Percentiles rank a stretch among this genome's conserved stretches.
These are phyloP conservation scores for Tipula unca DNA, from an alignment of 2,888 invertebrate species.

Conservation along the genomic window DNA sequence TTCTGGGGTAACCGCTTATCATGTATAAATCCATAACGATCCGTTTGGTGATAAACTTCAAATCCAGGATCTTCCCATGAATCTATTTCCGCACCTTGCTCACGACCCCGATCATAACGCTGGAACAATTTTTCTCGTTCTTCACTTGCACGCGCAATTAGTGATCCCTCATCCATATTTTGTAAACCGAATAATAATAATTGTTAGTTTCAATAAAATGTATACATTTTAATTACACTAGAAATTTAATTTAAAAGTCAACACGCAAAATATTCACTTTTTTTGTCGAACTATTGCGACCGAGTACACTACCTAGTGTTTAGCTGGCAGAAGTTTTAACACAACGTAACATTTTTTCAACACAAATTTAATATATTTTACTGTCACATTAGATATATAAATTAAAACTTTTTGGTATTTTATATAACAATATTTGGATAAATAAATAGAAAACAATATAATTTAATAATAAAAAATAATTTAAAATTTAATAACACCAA, in stretches of 20 bases:
- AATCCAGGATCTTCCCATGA: slow-evolving; percentile 94
- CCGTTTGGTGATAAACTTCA: slow-evolving; percentile 82
- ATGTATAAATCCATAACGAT: slow-evolving; percentile 91
- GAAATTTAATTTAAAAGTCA: background rate
- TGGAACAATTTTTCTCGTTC: slow-evolving; percentile 84
- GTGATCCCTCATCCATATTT: slow-evolving; percentile 53
- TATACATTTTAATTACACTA: background rate
- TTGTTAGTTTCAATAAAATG: background rate
- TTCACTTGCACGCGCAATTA: slow-evolving; percentile 72
- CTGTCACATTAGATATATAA: background rate
- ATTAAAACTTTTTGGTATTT: background rate
- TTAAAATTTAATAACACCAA: background rate
- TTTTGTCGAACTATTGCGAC: background rate
- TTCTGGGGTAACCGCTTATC: slow-evolving; percentile 70
- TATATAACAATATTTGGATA: background rate
- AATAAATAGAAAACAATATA: background rate
- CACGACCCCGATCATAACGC: slow-evolving; percentile 77
- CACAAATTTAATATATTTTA: background rate
- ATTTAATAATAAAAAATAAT: background rate
- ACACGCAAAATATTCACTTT: background rate
- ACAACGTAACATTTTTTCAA: background rate
- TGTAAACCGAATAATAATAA: background rate
- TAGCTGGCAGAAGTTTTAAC: background rate
- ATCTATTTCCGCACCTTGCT: slow-evolving; percentile 78
- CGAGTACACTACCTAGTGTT: background rate